Evolutionary conservation across 2,888 invertebrate species (phyloP).

Genomic region (Euproctis similis): DNA sequence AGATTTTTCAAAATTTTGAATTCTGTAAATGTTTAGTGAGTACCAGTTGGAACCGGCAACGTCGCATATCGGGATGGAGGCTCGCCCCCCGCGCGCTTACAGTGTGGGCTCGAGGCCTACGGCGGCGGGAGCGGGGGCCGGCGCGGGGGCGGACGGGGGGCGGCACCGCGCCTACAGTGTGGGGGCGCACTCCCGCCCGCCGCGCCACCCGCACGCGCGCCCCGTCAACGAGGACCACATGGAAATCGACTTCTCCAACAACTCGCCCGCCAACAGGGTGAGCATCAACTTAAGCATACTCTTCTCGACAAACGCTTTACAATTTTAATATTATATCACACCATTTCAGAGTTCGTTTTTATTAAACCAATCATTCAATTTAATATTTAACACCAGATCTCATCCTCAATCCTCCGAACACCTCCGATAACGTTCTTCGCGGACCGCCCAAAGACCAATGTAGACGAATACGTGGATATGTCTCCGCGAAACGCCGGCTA

Average conservation of each 20-base stretch:
- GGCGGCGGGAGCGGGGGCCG: constrained; percentile 34
- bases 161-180: constrained; percentile 75
- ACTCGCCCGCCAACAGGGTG: constrained; percentile 43
- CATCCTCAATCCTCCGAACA: constrained; percentile 29
- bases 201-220: constrained; percentile 84
- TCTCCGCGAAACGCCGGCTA: constrained; percentile 69
- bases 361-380: neutral
- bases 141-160: constrained; percentile 40
- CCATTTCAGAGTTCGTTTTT: neutral
- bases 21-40: constrained; percentile 76
- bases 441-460: constrained; percentile 31
- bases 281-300: constrained; percentile 2
- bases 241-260: constrained; percentile 78
- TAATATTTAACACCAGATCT: neutral
- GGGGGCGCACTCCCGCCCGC: constrained; percentile 34
- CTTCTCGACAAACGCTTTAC: too few species aligned
- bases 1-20: too few species aligned
- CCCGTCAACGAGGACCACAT: constrained; percentile 81
- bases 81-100: constrained; percentile 71
- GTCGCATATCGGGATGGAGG: constrained; percentile 79
- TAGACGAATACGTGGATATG: constrained; percentile 71
- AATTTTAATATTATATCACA: neutral
- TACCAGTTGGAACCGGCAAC: constrained; percentile 88
- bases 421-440: constrained; percentile 39
- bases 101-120: constrained; percentile 48